phyloP scores from a whole-genome alignment of 2,113 vertebrate genomes.

The Hiodon tergisus region DNA sequence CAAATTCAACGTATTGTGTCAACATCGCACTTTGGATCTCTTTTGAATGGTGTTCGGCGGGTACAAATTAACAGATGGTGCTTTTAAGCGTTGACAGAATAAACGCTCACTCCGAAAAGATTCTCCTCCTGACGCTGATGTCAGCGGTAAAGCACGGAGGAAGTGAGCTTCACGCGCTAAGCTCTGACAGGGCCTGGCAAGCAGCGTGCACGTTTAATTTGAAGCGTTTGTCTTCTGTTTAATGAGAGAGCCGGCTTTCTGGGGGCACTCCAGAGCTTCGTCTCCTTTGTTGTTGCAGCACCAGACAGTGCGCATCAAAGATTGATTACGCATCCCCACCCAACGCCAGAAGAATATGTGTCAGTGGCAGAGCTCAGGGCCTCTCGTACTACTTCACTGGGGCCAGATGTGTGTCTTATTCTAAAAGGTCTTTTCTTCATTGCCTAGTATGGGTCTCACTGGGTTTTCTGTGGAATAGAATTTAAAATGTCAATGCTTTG shows the following conservation, averaged over 20 bases:
- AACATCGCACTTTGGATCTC: conserved; percentile 31
- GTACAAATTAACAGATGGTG: conserved; percentile 34
- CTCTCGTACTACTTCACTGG: neutral
- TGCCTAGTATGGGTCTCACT: too few species aligned
- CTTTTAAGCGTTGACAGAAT: conserved; percentile 26
- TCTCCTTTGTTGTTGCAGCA: neutral
- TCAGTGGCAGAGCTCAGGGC: neutral
- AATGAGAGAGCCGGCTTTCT: neutral
- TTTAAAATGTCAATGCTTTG: too few species aligned
- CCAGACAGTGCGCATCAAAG: neutral
- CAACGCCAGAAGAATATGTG: neutral
- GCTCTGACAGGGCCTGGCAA: conserved; percentile 40
- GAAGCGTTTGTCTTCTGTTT: conserved; percentile 10
- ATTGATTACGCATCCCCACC: neutral
- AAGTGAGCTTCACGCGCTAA: conserved; percentile 18
- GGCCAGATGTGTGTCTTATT: too few species aligned
- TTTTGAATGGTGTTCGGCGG: conserved; percentile 32
- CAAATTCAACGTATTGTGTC: conserved; percentile 40
- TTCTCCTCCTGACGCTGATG: conserved; percentile 34
- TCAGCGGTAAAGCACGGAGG: conserved; percentile 28
- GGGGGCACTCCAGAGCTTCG: neutral
- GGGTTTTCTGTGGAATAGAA: too few species aligned
- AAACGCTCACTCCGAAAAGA: conserved; percentile 25
- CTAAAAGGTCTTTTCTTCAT: too few species aligned
- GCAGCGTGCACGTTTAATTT: conserved; percentile 28